Conservation (phyloP, 2,113 vertebrate species). For the Macroglossus sobrinus region DNA sequence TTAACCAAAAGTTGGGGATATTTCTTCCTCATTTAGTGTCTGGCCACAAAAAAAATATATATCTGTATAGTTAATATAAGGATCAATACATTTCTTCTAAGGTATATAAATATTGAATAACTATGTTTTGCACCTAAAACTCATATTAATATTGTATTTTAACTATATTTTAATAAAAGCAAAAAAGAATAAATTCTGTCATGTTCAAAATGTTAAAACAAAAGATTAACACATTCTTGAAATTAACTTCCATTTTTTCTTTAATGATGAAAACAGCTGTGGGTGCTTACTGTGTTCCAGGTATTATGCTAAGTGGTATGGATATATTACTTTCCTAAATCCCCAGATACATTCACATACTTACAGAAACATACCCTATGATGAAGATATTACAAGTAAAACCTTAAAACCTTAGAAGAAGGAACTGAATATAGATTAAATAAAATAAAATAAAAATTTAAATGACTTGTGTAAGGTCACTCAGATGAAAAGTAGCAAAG, state of each 20-base stretch:
- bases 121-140: not conserved
- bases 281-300: not conserved
- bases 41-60: not conserved
- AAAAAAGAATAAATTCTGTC: not conserved
- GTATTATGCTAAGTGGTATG: not conserved
- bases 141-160: not conserved
- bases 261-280: conserved; percentile 1
- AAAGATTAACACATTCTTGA: not conserved
- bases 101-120: not conserved
- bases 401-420: not conserved
- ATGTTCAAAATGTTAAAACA: not conserved
- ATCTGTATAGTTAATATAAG: conserved; percentile 11
- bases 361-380: not conserved
- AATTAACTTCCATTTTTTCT: conserved; percentile 13
- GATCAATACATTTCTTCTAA: not conserved
- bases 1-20: not conserved
- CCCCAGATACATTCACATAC: not conserved
- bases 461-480: not conserved
- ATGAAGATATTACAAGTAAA: not conserved
- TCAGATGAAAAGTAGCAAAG: not conserved
- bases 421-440: not conserved
- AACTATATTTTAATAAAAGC: not conserved
- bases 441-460: not conserved
- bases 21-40: not conserved
- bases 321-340: conserved; percentile 1